A percentile compares a stretch with the other conserved stretches of the same genome.
Evolutionary conservation across 1,140 invertebrate species (phyloP).

Genomic region (Planococcus citri): DNA sequence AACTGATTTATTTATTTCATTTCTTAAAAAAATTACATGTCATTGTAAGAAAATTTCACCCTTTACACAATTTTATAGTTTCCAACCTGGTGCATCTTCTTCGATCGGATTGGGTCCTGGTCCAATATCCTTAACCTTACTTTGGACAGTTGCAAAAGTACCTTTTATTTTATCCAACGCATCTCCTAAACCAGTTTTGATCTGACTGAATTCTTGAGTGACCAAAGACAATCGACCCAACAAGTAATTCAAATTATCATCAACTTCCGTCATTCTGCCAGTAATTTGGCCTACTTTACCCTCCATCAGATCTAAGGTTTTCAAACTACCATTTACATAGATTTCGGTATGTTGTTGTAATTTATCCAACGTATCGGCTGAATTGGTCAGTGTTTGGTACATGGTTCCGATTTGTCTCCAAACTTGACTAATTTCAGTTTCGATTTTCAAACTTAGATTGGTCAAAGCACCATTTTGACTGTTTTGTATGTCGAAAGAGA

Average conservation of each 20-base stretch:
- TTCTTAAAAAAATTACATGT: no score
- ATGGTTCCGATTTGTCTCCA: slow-evolving; percentile 45
- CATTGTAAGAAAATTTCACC: no score
- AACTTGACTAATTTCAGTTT: slow-evolving; percentile 63
- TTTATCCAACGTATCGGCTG: slow-evolving; percentile 54
- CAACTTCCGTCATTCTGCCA: slow-evolving; percentile 64
- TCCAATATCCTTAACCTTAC: slow-evolving; percentile 33
- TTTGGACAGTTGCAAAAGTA: slow-evolving; percentile 41
- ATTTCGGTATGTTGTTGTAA: slow-evolving; percentile 64
- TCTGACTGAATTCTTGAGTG: slow-evolving; percentile 73
- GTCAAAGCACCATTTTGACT: slow-evolving; percentile 57
- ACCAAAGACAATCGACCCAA: slow-evolving; percentile 65
- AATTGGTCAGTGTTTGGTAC: slow-evolving; percentile 68
- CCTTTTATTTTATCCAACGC: slow-evolving; percentile 57
- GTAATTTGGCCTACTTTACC: slow-evolving; percentile 64
- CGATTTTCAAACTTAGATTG: slow-evolving; percentile 64
- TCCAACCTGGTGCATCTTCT: no score
- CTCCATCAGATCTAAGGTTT: slow-evolving; percentile 67
- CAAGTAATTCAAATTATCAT: slow-evolving; percentile 72
- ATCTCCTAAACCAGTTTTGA: slow-evolving; percentile 57
- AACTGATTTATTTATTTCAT: no score
- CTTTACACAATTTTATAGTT: no score
- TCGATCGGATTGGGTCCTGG: slow-evolving; percentile 30
- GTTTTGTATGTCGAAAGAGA: slow-evolving; percentile 54
- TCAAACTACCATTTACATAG: slow-evolving; percentile 68